A percentile compares a stretch with the other conserved stretches of the same genome.
Evolutionary conservation across 2,888 invertebrate species (phyloP).

Genomic region (Sepioteuthis lessoniana): DNA sequence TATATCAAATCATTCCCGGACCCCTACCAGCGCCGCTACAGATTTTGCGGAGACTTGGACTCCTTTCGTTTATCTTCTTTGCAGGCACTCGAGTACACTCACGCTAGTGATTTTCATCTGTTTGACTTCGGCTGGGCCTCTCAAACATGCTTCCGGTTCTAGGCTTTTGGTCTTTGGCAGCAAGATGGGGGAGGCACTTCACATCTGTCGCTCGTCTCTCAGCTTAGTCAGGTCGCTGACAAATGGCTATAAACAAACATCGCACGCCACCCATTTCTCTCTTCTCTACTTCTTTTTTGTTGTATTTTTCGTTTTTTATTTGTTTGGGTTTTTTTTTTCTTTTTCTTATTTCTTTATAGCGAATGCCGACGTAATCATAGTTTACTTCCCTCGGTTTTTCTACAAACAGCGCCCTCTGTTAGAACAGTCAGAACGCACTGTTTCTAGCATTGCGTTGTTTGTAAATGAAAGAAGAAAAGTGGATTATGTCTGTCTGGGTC

Average conservation of each 20-base stretch:
- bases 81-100: neutral
- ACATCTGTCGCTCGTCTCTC: neutral
- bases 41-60: neutral
- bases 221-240: neutral
- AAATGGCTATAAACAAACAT: constrained; percentile 16
- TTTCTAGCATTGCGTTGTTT: neutral
- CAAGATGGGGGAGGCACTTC: neutral
- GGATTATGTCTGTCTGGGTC: neutral
- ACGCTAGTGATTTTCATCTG: neutral
- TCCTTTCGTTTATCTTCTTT: neutral
- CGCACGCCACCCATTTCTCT: neutral
- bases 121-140: neutral
- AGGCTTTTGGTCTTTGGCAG: neutral
- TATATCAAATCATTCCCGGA: neutral
- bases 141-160: neutral
- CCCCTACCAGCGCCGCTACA: neutral
- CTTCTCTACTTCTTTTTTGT: neutral
- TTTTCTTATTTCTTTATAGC: neutral
- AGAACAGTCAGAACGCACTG: neutral
- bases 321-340: neutral
- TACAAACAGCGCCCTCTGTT: neutral
- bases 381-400: too few relatives aligned
- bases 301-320: too few relatives aligned
- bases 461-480: neutral
- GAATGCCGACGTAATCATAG: neutral